Evolutionary conservation across 2,888 invertebrate species (phyloP), one percentile per base, ranked within the genome.

Genomic region (Megamerina dolium): DNA sequence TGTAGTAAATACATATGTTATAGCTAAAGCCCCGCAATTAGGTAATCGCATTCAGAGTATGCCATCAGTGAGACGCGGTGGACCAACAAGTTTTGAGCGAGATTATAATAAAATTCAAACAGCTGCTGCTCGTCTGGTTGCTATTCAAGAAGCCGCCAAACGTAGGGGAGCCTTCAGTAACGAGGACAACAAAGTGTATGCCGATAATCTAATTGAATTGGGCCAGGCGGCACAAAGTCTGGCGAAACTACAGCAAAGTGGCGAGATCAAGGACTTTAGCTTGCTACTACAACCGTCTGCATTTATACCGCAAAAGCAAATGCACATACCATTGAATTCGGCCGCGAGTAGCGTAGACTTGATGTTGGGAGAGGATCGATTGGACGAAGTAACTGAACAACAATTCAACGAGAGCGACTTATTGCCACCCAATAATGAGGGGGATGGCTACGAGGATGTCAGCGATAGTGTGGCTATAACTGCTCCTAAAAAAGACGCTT

Each of bases 71-170:
- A 20, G 19, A 10, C 33, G 2, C 29, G 31, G 14, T n/a, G 41
- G 4, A 40, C 50, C 54, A 32, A 43, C 47, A 44, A 49, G 51
- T 2, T 73, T 80, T 51, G 73, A 73, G 1, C 70, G 73, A 8
- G 80, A 80, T 58, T 72, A 83, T 33, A 74, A 75, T 51, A 77
- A 73, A 37, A 74, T 83, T 10, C 79, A 78, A 52, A 64, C 73
- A 8, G 73, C 78, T 1, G 80, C 83, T 1, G 70, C 73, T 2
- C 77, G 74, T 47, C 69, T 82, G 20, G 72, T 82, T 8, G 76
- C 75, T 50, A 68, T 83, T 31, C 81, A 81, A 57, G 80, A 79
- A 54, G 58, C 74, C 46, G 81, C 81, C 8, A 79, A 80, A 54
- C 75, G 72, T 40, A 76, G 75, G 29, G 83, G 82, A 1, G 63